phyloP scores from a whole-genome alignment of 2,888 invertebrate genomes.

The Eledone cirrhosa region DNA sequence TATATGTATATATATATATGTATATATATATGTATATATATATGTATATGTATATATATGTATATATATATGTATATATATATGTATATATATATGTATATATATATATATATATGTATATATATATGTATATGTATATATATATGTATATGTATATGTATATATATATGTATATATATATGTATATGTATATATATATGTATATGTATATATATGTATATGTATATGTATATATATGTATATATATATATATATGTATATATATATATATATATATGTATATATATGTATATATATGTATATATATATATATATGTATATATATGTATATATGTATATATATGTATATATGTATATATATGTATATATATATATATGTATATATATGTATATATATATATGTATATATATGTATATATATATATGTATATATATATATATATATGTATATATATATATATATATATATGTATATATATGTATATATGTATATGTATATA shows the following conservation, averaged over 20 bases:
- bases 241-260: neutral
- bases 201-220: no score
- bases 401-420: no score
- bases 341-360: neutral
- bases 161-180: neutral
- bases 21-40: neutral
- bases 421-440: no score
- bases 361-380: neutral
- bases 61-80: no score
- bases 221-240: no score
- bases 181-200: neutral
- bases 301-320: neutral
- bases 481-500: neutral
- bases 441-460: neutral
- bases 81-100: no score
- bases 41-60: no score
- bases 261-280: neutral
- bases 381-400: no score
- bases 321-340: neutral
- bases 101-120: neutral
- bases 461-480: neutral
- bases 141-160: neutral
- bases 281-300: neutral
- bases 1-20: neutral
- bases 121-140: neutral